These are phyloP conservation scores for Taenaris catops DNA, from an alignment of 2,888 invertebrate genomes.

Conservation along the genomic window DNA sequence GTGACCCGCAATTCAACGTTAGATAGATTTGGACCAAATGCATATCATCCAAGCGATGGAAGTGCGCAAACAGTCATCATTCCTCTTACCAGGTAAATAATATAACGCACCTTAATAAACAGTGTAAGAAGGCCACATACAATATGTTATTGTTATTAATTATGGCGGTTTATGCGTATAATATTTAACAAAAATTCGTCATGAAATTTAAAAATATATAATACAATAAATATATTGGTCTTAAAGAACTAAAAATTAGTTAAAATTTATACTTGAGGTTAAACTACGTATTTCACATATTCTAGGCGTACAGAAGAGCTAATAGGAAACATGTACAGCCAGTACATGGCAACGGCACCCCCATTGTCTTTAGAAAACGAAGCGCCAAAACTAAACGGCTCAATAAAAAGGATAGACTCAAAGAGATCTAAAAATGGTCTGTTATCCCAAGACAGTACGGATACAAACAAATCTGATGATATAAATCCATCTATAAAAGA, in stretches of 20 bases:
- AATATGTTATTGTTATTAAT: too few species aligned
- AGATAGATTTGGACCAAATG: constrained; percentile 82
- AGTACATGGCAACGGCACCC: constrained; percentile 71
- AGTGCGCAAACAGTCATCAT: constrained; percentile 81
- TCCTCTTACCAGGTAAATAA: constrained; percentile 80
- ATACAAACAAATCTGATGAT: constrained; percentile 63
- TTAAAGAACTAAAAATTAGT: too few species aligned
- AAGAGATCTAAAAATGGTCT: constrained; percentile 41
- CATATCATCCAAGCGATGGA: constrained; percentile 78
- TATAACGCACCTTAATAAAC: too few species aligned
- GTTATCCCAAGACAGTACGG: constrained; percentile 55
- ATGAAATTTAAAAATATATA: too few species aligned
- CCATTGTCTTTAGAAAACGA: constrained; percentile 51
- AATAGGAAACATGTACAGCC: constrained; percentile 75
- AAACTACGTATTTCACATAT: too few species aligned
- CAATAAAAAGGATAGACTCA: constrained; percentile 42
- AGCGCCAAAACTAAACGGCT: constrained; percentile 47
- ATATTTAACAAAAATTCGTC: too few species aligned
- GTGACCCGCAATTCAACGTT: constrained; percentile 67
- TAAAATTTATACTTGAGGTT: too few species aligned
- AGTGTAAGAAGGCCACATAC: too few species aligned
- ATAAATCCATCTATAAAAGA: constrained; percentile 51
- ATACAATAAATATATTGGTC: too few species aligned
- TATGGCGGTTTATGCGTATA: too few species aligned
- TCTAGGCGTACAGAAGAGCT: constrained; percentile 81